Evolutionary conservation across 2,888 invertebrate genomes (phyloP), one percentile per base, ranked within the genome.

Genomic region (Trachelus troglodyta): DNA sequence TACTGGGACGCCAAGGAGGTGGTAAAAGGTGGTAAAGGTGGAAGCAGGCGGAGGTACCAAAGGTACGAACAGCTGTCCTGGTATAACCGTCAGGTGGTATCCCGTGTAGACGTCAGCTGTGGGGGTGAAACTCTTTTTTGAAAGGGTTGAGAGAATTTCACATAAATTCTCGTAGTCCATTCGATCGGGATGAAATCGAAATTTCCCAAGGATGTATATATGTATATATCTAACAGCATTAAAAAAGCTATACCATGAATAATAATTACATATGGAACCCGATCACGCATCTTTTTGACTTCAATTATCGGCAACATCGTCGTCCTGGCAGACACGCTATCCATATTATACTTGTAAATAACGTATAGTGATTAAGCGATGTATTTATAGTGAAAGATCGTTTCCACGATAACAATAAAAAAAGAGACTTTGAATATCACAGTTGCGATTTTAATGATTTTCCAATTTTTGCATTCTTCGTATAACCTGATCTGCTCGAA

Each of bases 1-100:
- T 34, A 69, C 56, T 23, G 56, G 23, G 23, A 56, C 23, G 56
- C 23, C 56, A 56, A 56, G 56, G 56, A 75, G 80, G 79, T 75
- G 37, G 34, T 69, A 78, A 75, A 73, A 75, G 74, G 76, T 74
- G 76, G 74, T 37, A 69, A 79, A 76, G 76, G 81, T 56, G 56
- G 56, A 56, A 56, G 2, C 56, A 56, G 56, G 9, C 56, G 56
- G 56, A 56, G 56, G 56, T 56, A 56, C 56, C 56, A 56, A 56
- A 56, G 56, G 56, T 23, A 56, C 75, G 83, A 88, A 88, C 89
- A 89, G 89, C 89, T 89, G 89, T 86, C 85, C 56, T 79, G 80
- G 83, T 79, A 34, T 81, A 82, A 80, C 82, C 88, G 89, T 89
- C 89, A 89, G 89, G 88, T 89, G 89, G 88, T 86, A 84, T 84